A percentile compares a stretch with the other conserved stretches of the same genome.
Evolutionary conservation across 2,113 vertebrate species (phyloP).

Genomic region (Anolis sagrei): DNA sequence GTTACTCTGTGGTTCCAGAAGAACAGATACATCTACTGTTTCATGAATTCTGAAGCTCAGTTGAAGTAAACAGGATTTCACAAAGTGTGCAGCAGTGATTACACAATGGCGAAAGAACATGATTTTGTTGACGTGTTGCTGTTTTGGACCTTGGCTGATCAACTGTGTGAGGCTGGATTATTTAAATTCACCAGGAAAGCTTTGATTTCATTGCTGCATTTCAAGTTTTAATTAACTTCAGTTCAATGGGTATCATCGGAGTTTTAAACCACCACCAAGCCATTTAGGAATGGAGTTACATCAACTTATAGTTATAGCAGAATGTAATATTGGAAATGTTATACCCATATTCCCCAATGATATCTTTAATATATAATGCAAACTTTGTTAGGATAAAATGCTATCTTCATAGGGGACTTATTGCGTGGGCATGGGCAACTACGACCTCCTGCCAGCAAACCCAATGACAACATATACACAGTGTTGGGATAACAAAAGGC

Average conservation of each 20-base stretch:
- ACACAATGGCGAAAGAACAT: neutral
- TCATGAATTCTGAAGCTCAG: neutral
- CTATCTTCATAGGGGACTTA: neutral
- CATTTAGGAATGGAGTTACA: constrained; percentile 53
- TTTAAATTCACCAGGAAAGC: constrained; percentile 68
- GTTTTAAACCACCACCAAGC: constrained; percentile 55
- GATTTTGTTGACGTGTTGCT: neutral
- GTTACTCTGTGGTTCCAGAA: neutral
- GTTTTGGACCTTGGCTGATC: constrained; percentile 64
- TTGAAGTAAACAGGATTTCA: neutral
- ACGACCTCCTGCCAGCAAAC: too few species aligned
- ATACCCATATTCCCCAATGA: constrained; percentile 36
- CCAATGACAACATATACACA: too few species aligned
- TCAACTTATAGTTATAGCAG: constrained; percentile 47
- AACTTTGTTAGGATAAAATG: neutral
- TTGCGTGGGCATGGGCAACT: too few species aligned
- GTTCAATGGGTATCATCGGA: constrained; percentile 71
- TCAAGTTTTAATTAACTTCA: constrained; percentile 79
- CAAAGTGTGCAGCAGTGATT: neutral
- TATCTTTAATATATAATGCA: neutral
- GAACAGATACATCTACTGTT: neutral
- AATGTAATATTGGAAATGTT: constrained; percentile 57
- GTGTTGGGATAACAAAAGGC: too few species aligned
- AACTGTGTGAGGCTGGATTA: constrained; percentile 73
- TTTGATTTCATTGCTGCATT: constrained; percentile 77